Evolutionary conservation across 2,888 invertebrate species (phyloP).

Genomic region (Brachynemurus nebulosus): DNA sequence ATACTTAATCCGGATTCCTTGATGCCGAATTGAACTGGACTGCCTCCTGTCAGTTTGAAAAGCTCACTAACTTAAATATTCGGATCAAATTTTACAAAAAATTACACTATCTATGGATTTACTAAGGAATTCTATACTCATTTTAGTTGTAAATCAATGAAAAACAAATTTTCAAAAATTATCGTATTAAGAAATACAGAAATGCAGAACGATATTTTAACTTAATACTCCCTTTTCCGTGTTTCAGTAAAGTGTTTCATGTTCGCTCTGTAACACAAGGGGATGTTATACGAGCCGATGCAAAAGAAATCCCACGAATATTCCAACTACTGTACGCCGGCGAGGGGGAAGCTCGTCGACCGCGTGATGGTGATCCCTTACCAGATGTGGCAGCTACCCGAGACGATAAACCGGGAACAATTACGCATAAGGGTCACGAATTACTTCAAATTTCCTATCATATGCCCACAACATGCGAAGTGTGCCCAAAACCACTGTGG

Average conservation of each 20-base stretch:
- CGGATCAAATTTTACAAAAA: no score
- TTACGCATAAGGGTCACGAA: slow-evolving; percentile 86
- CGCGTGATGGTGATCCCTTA: slow-evolving; percentile 49
- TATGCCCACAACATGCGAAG: slow-evolving; percentile 96
- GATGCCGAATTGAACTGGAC: no score
- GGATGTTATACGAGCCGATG: slow-evolving; percentile 97
- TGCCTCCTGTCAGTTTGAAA: no score
- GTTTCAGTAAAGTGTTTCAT: slow-evolving; percentile 89
- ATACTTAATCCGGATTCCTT: no score
- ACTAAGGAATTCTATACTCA: no score
- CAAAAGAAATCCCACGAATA: slow-evolving; percentile 97
- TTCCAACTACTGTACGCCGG: slow-evolving; percentile 95
- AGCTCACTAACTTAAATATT: no score
- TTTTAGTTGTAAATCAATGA: no score
- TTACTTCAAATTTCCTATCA: slow-evolving; percentile 93
- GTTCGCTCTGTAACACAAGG: slow-evolving; percentile 97
- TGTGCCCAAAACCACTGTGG: slow-evolving; percentile 94
- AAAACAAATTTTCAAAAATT: no score
- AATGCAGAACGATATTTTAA: no score
- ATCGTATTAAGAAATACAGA: no score
- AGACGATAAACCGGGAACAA: slow-evolving; percentile 44
- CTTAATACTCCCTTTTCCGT: no score
- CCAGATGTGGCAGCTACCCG: slow-evolving; percentile 41
- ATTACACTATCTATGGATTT: no score
- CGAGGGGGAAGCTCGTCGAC: slow-evolving; percentile 82